A percentile compares a stretch with the other conserved stretches of the same genome.
These are phyloP conservation scores for Scarus forsteni DNA, from an alignment of 2,797 vertebrate species.

Conservation along the genomic window DNA sequence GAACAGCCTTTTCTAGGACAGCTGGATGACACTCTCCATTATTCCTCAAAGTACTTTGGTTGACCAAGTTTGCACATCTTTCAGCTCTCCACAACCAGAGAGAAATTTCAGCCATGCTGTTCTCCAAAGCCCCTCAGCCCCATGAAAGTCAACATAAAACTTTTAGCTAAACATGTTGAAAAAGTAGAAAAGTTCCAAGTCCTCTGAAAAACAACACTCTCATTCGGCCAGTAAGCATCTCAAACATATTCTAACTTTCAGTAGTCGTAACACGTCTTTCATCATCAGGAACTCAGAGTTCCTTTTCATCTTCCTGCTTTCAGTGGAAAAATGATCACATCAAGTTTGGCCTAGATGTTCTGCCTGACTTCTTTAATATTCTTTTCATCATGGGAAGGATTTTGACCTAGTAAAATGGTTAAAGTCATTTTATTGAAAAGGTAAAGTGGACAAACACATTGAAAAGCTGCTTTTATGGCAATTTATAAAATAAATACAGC, in stretches of 20 bases:
- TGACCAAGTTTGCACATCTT: too few relatives aligned
- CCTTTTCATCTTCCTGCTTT: slow-evolving; percentile 9
- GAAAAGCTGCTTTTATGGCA: too few relatives aligned
- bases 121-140: neutral
- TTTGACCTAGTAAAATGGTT: neutral
- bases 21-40: too few relatives aligned
- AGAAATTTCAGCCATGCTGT: neutral
- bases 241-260: neutral
- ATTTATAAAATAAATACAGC: too few relatives aligned
- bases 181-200: neutral
- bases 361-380: neutral
- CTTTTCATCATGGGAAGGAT: neutral
- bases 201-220: neutral
- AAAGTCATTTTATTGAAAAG: too few relatives aligned
- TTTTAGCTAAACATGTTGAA: neutral
- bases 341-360: slow-evolving; percentile 5
- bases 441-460: too few relatives aligned
- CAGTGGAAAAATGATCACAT: neutral
- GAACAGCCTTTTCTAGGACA: too few relatives aligned
- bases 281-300: neutral
- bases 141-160: neutral
- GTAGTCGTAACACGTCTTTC: neutral
- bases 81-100: neutral
- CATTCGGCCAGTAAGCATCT: neutral
- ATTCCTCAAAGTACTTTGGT: too few relatives aligned